Conservation (phyloP, 2,113 vertebrate species). For the Lasiurus borealis region DNA sequence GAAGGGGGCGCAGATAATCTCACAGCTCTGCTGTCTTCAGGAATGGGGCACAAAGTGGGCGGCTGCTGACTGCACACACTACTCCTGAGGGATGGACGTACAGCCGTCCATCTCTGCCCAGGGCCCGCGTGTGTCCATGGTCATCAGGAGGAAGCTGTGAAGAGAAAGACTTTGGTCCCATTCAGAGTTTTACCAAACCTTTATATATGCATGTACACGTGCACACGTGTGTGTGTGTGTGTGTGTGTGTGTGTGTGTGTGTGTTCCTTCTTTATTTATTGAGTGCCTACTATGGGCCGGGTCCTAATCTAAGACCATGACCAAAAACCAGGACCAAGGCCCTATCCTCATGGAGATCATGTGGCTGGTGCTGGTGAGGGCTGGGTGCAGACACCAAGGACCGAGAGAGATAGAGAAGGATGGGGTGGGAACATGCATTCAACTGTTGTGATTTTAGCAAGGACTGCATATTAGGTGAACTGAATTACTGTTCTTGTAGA, state of each 20-base stretch:
- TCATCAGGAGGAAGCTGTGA: neutral
- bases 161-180: neutral
- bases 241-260: neutral
- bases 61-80: accelerated
- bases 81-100: neutral
- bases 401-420: neutral
- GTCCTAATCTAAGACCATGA: neutral
- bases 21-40: slow-evolving; percentile 39
- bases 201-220: too few species aligned
- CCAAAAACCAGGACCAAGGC: neutral
- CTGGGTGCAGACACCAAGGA: neutral
- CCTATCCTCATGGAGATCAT: neutral
- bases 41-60: neutral
- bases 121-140: neutral
- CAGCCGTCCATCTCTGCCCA: neutral
- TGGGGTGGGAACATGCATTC: neutral
- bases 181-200: neutral
- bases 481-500: neutral
- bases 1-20: slow-evolving; percentile 7
- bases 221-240: too few species aligned
- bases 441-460: neutral
- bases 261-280: neutral
- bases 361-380: neutral
- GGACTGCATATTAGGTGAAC: neutral
- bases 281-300: neutral